Evolutionary conservation across 2,888 invertebrate genomes (phyloP), one percentile per base, ranked within the genome.

Genomic region (Brachylomia viminalis): DNA sequence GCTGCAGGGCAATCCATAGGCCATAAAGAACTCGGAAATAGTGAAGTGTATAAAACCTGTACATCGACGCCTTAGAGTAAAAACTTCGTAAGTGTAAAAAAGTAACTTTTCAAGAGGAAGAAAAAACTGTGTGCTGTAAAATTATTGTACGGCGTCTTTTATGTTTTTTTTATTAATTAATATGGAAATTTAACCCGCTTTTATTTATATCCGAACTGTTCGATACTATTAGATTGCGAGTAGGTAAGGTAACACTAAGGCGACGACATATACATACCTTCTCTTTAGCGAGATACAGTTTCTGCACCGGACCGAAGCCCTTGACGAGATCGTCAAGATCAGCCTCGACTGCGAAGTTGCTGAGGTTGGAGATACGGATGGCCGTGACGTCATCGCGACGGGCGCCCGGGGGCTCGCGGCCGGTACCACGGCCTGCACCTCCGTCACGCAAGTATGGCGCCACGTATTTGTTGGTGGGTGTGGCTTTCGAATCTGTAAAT

Each of bases 261-360:
- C n/a, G n/a, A n/a, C n/a, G n/a, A n/a, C n/a, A n/a, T n/a, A n/a
- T 4, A 68, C 45, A 54, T 89, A 97, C 97, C 95, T 98, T 98
- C 91, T 99, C 99, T 94, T 99, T 99, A 20, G 99, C 99, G 90
- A 99, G 97, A 94, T 98, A 99, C 89, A 99, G 97, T 93, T 99
- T 98, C 89, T 98, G 98, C 82, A 99, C 98, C 2, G 98, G 98
- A 5, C 99, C 99, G 92, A 99, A 99, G 61, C 98, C 98, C 92
- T 98, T 98, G 74, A 99, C 99, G 75, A 99, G 97, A 88, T 99
- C 99, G 91, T 99, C 99, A 86, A 99, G 97, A 97, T 99, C 99
- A 20, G 98, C 97, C 93, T 99, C 99, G 4, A 98, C 98, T 72
- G 99, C 99, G 83, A 99, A 99, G 94, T 99, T 99, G 6, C 99